Conservation (phyloP, 2,797 vertebrate genomes). For the Monodelphis domestica region DNA sequence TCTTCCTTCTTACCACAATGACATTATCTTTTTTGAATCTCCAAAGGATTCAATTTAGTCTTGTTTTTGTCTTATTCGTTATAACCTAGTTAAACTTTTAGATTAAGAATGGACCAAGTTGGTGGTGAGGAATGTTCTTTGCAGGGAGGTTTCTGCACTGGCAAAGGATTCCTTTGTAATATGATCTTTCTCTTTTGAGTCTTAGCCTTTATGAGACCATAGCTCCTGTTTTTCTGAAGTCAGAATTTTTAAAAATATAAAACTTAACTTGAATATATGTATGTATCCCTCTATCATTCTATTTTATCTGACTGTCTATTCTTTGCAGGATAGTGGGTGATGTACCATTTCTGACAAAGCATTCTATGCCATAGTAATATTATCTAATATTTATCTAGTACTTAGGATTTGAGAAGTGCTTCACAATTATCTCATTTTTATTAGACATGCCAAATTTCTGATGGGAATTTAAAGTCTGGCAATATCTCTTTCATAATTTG, state of each 20-base stretch:
- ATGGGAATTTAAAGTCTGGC: not conserved
- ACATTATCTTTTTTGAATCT: not conserved
- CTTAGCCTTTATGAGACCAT: not conserved
- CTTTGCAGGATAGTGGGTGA: not conserved
- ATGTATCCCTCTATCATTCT: not conserved
- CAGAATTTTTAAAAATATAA: not conserved
- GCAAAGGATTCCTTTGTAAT: not conserved
- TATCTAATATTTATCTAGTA: not conserved
- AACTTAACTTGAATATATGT: not conserved
- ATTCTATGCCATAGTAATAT: not conserved
- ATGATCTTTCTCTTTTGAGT: not conserved
- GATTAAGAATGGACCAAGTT: not conserved
- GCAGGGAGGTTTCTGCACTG: not conserved
- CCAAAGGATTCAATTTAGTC: not conserved
- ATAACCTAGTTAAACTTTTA: not conserved
- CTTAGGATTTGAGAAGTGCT: not conserved
- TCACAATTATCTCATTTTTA: not conserved
- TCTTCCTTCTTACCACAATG: not conserved
- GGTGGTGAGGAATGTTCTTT: not conserved
- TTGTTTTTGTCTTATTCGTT: not conserved
- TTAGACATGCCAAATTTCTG: not conserved
- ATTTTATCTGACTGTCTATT: not conserved
- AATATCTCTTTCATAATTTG: not conserved
- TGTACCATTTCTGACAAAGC: not conserved
- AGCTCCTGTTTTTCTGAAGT: not conserved